Evolutionary conservation across 1,140 invertebrate genomes (phyloP).

Genomic region (Camponotus pennsylvanicus): DNA sequence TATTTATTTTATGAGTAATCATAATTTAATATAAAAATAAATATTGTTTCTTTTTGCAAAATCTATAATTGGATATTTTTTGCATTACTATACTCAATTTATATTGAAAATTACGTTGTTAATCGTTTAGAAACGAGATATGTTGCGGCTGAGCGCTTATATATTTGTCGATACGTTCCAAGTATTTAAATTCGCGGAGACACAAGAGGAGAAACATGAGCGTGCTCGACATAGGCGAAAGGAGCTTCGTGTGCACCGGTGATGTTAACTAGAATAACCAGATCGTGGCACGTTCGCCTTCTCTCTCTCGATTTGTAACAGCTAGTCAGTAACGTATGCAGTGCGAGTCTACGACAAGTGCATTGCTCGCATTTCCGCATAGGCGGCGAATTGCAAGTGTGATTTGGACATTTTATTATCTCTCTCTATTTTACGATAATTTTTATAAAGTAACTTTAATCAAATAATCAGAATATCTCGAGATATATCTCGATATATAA

Average conservation of each 20-base stretch:
- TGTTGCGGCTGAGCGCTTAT: neutral
- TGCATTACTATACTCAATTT: neutral
- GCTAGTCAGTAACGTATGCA: constrained; percentile 69
- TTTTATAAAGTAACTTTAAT: neutral
- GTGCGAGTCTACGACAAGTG: constrained; percentile 47
- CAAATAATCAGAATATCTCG: neutral
- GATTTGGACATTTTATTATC: constrained; percentile 3
- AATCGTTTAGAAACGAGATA: constrained; percentile 18
- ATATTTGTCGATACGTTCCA: neutral
- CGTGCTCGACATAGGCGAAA: constrained; percentile 66
- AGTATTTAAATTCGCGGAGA: constrained; percentile 32
- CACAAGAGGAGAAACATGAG: constrained; percentile 52
- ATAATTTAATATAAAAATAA: neutral
- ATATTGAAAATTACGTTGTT: constrained; percentile 3
- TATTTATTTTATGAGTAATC: too few relatives aligned
- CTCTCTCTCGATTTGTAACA: constrained; percentile 44
- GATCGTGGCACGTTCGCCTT: constrained; percentile 68
- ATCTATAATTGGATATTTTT: neutral
- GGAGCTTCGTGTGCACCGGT: constrained; percentile 69
- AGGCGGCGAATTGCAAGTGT: neutral
- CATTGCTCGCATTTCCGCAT: constrained; percentile 21
- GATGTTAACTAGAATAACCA: constrained; percentile 76
- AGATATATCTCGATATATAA: neutral
- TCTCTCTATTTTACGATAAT: neutral
- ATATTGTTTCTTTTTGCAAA: neutral